Conservation (phyloP, 1,140 invertebrate species). For the Copidosoma floridanum region DNA sequence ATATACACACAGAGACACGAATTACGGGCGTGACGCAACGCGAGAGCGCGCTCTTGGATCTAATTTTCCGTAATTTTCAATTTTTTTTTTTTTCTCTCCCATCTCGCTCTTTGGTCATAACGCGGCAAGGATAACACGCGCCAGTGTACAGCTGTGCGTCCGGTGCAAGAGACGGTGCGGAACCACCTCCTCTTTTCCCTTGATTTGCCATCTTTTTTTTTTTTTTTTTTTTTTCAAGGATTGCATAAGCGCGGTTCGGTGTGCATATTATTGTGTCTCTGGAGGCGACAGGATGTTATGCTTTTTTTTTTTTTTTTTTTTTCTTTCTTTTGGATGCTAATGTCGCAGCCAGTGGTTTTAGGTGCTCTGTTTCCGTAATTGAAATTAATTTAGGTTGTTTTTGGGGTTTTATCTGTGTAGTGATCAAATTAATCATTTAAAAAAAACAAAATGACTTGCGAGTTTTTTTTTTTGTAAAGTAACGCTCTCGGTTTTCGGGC, state of each 20-base stretch:
- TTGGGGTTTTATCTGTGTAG: too few relatives aligned
- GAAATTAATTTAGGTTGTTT: too few relatives aligned
- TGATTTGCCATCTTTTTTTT: neutral
- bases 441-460: too few relatives aligned
- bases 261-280: neutral
- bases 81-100: neutral
- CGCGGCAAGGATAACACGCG: constrained; percentile 1
- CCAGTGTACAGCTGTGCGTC: neutral
- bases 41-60: neutral
- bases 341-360: too few relatives aligned
- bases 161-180: neutral
- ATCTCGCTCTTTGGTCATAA: neutral
- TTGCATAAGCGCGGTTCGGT: constrained; percentile 4
- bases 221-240: neutral
- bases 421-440: too few relatives aligned
- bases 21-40: constrained; percentile 9
- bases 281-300: neutral
- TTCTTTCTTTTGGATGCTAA: neutral
- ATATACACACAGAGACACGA: too few relatives aligned
- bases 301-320: neutral
- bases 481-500: too few relatives aligned
- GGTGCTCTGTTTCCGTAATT: too few relatives aligned
- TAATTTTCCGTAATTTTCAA: too few relatives aligned
- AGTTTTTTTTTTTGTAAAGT: too few relatives aligned
- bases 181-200: neutral